Evolutionary conservation across 2,797 vertebrate genomes (phyloP).

Genomic region (Chloroceryle amazona): DNA sequence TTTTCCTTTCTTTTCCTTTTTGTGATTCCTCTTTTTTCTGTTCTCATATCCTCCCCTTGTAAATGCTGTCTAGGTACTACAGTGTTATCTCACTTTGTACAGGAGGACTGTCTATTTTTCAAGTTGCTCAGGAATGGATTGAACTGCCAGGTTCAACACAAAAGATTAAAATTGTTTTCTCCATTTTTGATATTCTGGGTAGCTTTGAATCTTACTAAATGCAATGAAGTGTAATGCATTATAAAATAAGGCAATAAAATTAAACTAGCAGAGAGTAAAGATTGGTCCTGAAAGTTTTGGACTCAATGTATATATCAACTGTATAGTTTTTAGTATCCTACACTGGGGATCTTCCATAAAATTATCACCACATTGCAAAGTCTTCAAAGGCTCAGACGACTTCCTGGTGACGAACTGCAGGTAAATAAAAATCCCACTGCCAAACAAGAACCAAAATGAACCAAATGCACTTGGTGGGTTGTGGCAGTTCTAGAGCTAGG

Average conservation of each 20-base stretch:
- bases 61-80: neutral
- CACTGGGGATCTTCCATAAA: rapidly evolving
- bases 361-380: neutral
- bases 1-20: neutral
- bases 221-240: rapidly evolving
- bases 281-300: neutral
- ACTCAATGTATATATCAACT: neutral
- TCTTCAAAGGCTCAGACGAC: neutral
- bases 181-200: neutral
- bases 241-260: neutral
- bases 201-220: neutral
- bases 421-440: neutral
- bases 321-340: neutral
- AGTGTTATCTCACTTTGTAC: neutral
- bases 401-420: neutral
- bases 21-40: neutral
- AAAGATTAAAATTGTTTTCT: neutral
- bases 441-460: neutral
- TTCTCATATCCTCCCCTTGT: neutral
- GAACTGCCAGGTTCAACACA: neutral
- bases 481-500: neutral
- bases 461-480: neutral
- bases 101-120: neutral
- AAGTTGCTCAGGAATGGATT: neutral
- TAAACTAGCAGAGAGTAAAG: neutral